Conservation (phyloP, 2,888 invertebrate genomes). For the Mythimna impura region DNA sequence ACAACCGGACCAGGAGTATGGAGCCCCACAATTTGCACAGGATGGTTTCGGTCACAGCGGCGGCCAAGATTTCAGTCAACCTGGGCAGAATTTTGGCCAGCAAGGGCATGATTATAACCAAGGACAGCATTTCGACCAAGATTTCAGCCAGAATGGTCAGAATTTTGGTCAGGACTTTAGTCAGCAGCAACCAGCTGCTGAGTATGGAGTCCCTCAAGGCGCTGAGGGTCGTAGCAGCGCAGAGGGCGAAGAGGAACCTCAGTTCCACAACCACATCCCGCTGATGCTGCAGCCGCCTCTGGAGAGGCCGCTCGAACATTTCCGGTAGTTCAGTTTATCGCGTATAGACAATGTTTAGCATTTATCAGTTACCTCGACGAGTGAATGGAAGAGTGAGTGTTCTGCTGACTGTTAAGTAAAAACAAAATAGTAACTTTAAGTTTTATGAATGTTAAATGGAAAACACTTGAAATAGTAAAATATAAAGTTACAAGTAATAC, state of each 20-base stretch:
- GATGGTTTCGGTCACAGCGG: constrained; percentile 58
- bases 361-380: constrained; percentile 56
- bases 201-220: constrained; percentile 82
- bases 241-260: constrained; percentile 72
- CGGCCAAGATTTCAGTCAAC: constrained; percentile 62
- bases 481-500: neutral
- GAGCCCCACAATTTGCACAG: constrained; percentile 64
- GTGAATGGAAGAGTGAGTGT: constrained; percentile 7
- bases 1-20: constrained; percentile 70
- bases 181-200: constrained; percentile 71
- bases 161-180: constrained; percentile 67
- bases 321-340: constrained; percentile 73
- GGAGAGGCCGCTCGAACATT: constrained; percentile 85
- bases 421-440: neutral
- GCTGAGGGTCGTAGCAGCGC: constrained; percentile 82
- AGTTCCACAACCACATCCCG: constrained; percentile 86
- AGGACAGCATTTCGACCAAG: constrained; percentile 64
- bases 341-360: constrained; percentile 45
- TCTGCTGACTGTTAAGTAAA: constrained; percentile 29
- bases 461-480: neutral
- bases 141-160: constrained; percentile 65
- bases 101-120: constrained; percentile 60
- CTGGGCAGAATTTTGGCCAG: constrained; percentile 66
- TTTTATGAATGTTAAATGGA: neutral
- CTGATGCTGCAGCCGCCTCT: constrained; percentile 85